Evolutionary conservation across 2,888 invertebrate species (phyloP), one percentile per base, ranked within the genome.

Genomic region (Ichneumoninae sp.): DNA sequence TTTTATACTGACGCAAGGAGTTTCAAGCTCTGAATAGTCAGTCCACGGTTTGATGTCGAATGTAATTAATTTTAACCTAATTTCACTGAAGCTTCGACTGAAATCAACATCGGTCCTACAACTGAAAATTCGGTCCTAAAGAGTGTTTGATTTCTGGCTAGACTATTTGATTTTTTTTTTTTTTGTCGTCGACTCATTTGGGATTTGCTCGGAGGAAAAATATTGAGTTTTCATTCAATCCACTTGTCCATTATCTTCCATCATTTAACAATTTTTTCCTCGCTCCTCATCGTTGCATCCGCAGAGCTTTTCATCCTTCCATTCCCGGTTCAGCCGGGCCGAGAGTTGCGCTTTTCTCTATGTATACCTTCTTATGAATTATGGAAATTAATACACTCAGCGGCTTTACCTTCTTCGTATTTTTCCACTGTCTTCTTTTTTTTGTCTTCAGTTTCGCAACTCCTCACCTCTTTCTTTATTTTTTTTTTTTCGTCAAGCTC

Each of bases 301-400:
- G 47, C 30, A 4, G 65, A 65, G 54, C 22, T 80, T 74, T 62
- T 66, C 82, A 57, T 81, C 66, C 66, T 66, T 40, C 19, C 40
- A 19, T 57, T 57, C 22, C 50, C 65, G 47, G 62, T 76, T 8
- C 50, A 50, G 66, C 57, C 68, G 33, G 36, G 26, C 1, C 66
- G 40, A 52, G 52, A 52, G 22, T 40, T 66, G 52, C 40, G 33
- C 66, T 36, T 77, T 69, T 78, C 57, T 62, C 16, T 44, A 57
- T 54, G 47, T 71, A 66, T 62, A 78, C 69, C 76, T 86, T 65
- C 82, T 85, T 82, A 87, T 87, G 86, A 86, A 85, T 87, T 86
- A 88, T 88, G 88, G 88, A 90, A 88, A 90, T 90, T 88, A 89
- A 88, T 89, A 85, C 87, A 85, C 84, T 87, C 80, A 36, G 60